Evolutionary conservation across 2,797 vertebrate genomes (phyloP), one percentile per base, ranked within the genome.

Genomic region (Zenarchopterus dispar): DNA sequence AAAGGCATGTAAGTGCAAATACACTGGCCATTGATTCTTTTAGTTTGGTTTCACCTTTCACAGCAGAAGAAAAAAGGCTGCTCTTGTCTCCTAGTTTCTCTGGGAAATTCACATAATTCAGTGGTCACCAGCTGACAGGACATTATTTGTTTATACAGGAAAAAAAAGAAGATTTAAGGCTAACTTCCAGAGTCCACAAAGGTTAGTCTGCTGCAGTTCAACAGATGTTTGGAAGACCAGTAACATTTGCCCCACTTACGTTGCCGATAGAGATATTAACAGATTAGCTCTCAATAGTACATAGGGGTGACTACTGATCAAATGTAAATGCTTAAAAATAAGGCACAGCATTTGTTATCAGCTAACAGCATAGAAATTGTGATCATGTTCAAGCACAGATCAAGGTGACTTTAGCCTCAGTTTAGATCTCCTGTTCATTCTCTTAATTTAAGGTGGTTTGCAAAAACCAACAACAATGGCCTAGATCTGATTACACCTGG

Each of bases 51-150:
- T 39, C 22, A 23, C 53, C 22, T 63, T 39, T 46, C 4, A 15
- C 56, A 41, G 19, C 50, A 41, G 17, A 24, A 22, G n/a, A 61
- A 75, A 59, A 80, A 75, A 42, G 73, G 56, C 62, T 64, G 46
- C 39, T 19, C 16, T 22, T 53, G 54, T 68, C 81, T 84, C 48
- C 24, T 73, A 9, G 53, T 87, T 86, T 85, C 86, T 84, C 71
- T 70, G 77, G 81, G 89, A 90, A 77, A 89, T 90, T 91, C 61
- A 70, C 72, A 62, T 80, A 67, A 52, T 81, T 82, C 61, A 73
- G 15, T 42, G 84, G 78, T 85, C 84, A 86, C 42, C 62, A 61
- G 59, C 67, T 73, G 59, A 69, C 76, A 66, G 61, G 47, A 60
- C 70, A 88, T 79, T 70, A 72, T 70, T 77, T 24, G 66, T 73